Evolutionary conservation across 2,888 invertebrate species (phyloP), one percentile per base, ranked within the genome.

Genomic region (Lasioglossum pauxillum): DNA sequence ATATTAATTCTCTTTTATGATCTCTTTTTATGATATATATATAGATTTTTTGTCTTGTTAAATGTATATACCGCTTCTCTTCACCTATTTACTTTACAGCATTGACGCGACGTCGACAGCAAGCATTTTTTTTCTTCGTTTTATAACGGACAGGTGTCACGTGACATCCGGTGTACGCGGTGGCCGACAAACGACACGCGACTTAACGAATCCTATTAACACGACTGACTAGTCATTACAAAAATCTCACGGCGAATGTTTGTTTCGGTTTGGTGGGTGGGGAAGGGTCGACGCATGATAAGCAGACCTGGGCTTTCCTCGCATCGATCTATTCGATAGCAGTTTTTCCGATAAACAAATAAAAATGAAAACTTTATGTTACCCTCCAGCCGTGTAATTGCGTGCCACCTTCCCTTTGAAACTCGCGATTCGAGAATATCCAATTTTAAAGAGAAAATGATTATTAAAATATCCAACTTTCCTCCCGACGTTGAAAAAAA

Each of bases 221-320:
- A 82, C 75, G 83, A 87, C 73, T 90, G 90, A 90, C 90, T 90
- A 90, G 90, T 79, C 67, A 81, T 85, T 90, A 87, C 78, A 88
- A 90, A 89, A 89, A 85, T 90, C 82, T 88, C 82, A 85, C 80
- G 76, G 75, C 71, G 73, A 87, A 81, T 85, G 46, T 57, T 78
- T 38, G 10, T 31, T 53, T 53, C 31, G 16, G 64, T 19, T 19
- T 31, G 31, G 49, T 0, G 67, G 16, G 38, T 35, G 23, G 73
- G 79, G 53, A 44, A 27, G 72, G 71, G 71, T 74, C 46, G 79
- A 69, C 73, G 53, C 35, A 71, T n/a, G 23, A 12, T 41, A 71
- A 71, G 12, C 41, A 71, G 71, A 41, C 71, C 71, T 71, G 71
- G 71, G 71, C 71, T 12, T 69, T 23, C 23, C 35, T 38, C 35